phyloP scores from a whole-genome alignment of 2,113 vertebrate genomes.

The Propithecus coquereli region DNA sequence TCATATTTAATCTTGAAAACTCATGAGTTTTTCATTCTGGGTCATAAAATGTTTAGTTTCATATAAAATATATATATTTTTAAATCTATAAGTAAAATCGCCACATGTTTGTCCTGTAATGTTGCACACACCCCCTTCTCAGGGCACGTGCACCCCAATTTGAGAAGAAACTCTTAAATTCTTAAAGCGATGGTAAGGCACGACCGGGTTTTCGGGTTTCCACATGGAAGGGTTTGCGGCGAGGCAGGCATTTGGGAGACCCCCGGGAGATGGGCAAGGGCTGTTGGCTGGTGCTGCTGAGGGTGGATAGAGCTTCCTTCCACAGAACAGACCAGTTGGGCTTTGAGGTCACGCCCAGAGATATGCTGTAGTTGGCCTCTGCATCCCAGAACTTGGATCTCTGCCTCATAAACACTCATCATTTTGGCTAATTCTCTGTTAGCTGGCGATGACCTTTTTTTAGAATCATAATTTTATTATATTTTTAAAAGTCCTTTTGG shows the following conservation, averaged over 20 bases:
- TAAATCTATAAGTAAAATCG: not conserved
- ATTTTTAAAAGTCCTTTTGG: too few relatives aligned
- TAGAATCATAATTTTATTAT: too few relatives aligned
- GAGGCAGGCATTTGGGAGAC: not conserved
- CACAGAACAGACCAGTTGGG: not conserved
- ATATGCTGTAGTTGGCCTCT: not conserved
- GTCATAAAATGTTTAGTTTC: not conserved
- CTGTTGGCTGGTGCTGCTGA: not conserved
- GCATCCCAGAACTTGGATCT: not conserved
- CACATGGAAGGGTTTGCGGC: not conserved
- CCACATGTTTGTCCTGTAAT: not conserved
- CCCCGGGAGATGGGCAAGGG: too few relatives aligned
- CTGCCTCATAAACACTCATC: not conserved
- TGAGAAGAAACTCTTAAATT: not conserved
- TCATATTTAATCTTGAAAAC: not conserved
- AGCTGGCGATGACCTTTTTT: not conserved
- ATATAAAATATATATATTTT: not conserved
- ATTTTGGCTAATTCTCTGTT: not conserved
- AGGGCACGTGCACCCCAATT: fast-evolving
- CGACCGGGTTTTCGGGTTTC: fast-evolving
- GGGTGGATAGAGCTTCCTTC: not conserved
- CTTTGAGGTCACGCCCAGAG: too few relatives aligned
- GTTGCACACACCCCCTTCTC: not conserved
- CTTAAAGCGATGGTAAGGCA: not conserved
- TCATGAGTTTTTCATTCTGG: not conserved